phyloP scores from a whole-genome alignment of 2,797 vertebrate species.

The Furcifer pardalis region DNA sequence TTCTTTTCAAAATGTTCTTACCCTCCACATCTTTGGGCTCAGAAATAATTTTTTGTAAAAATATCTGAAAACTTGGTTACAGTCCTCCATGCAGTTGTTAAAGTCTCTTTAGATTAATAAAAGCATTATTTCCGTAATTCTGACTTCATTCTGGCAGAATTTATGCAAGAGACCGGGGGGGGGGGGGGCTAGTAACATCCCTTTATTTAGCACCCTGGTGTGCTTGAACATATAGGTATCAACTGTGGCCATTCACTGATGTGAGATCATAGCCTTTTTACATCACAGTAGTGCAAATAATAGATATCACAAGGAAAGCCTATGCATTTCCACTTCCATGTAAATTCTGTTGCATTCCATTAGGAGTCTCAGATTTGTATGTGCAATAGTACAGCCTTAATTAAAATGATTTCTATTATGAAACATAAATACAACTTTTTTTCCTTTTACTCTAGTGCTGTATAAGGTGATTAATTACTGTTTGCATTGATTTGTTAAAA shows the following conservation, averaged over 20 bases:
- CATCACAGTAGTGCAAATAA: neutral
- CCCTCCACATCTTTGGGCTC: neutral
- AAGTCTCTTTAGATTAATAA: neutral
- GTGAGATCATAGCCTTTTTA: neutral
- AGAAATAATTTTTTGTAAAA: slow-evolving; percentile 2
- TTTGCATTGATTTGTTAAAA: neutral
- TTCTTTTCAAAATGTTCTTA: neutral
- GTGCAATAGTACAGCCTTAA: neutral
- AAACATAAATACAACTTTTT: neutral
- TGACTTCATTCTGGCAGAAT: neutral
- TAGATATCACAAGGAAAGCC: neutral
- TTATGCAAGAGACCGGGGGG: neutral
- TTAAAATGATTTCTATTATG: neutral
- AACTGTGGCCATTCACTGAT: too few species aligned
- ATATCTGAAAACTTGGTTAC: neutral
- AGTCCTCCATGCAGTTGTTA: neutral
- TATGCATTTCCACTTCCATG: neutral
- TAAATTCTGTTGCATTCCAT: neutral
- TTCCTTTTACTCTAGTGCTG: neutral
- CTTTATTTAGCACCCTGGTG: neutral
- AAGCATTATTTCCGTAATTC: neutral
- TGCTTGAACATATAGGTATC: neutral
- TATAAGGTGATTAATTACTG: neutral
- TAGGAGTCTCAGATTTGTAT: neutral
- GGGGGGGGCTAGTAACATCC: neutral